Evolutionary conservation across 2,888 invertebrate species (phyloP), one percentile per base, ranked within the genome.

Genomic region (Tipula lateralis): DNA sequence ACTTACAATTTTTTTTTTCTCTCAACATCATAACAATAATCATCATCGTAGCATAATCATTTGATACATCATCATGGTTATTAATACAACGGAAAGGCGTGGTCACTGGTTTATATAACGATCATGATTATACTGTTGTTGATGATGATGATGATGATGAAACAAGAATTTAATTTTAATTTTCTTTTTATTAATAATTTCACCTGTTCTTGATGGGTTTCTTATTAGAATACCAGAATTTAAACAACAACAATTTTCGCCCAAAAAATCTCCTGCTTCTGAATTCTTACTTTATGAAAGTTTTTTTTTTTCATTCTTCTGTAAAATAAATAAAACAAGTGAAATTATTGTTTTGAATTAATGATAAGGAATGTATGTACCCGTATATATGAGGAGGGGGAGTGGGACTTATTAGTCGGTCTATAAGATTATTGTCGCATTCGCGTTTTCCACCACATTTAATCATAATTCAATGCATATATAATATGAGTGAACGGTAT

Each of bases 131-230:
- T 66, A n/a, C n/a, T n/a, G n/a, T n/a, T n/a, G n/a, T n/a, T n/a
- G 24, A 6, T 66, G 66, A 9, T 66, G 66, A 66, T 66, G 66
- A 66, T 66, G 66, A 66, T 66, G 66, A 66, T 66, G 66, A 66
- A 66, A 66, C 66, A 66, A 66, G 66, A 66, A 66, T 66, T 66
- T 66, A 66, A 66, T 66, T 66, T 66, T 66, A 66, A 66, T 66
- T 66, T 66, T 50, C 12, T 50, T 50, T 50, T 50, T 66, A 66
- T 66, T 66, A 66, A 66, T 66, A 66, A 66, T 66, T 66, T 66
- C 24, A 66, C 66, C 66, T 66, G 66, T 66, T 66, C 66, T 66
- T 66, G 66, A 66, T 66, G 66, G 66, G 66, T 66, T 66, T 66
- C 66, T 66, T 66, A 66, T 66, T 24, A 66, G 66, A 66, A 66